phyloP scores from a whole-genome alignment of 2,797 vertebrate genomes.

The Heteromormyrus szaboi region DNA sequence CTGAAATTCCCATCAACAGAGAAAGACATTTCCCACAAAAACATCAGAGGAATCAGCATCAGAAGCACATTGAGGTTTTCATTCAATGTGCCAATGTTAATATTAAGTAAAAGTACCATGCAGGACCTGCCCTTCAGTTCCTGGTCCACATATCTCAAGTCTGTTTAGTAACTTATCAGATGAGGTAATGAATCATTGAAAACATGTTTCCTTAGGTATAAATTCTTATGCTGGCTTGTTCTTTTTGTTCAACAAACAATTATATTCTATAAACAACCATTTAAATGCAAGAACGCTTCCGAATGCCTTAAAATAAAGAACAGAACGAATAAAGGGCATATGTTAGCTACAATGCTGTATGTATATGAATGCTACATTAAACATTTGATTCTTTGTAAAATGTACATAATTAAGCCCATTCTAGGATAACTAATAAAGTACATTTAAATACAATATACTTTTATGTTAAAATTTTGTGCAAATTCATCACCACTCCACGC shows the following conservation, averaged over 20 bases:
- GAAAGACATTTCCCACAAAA: not conserved
- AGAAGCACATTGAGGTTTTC: not conserved
- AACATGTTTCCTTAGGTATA: not conserved
- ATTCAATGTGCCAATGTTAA: not conserved
- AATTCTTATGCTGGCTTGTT: not conserved
- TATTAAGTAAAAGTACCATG: not conserved
- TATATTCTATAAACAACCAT: not conserved
- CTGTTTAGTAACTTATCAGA: not conserved
- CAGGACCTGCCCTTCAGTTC: not conserved
- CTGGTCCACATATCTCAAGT: not conserved
- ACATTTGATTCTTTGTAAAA: not conserved
- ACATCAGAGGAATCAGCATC: constrained; percentile 1
- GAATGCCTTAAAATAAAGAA: not conserved
- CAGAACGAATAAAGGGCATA: not conserved
- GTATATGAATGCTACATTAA: not conserved
- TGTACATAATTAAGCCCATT: not conserved
- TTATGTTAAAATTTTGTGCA: not conserved
- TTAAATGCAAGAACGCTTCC: not conserved
- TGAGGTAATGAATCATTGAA: not conserved
- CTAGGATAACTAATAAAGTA: not conserved
- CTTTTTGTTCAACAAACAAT: not conserved
- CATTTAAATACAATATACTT: not conserved
- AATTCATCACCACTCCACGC: not conserved
- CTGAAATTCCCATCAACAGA: not conserved
- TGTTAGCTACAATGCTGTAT: not conserved